Percentiles rank a stretch among this genome's conserved stretches.
Conservation (phyloP, 2,113 vertebrate species). For the Rhineura floridana region DNA sequence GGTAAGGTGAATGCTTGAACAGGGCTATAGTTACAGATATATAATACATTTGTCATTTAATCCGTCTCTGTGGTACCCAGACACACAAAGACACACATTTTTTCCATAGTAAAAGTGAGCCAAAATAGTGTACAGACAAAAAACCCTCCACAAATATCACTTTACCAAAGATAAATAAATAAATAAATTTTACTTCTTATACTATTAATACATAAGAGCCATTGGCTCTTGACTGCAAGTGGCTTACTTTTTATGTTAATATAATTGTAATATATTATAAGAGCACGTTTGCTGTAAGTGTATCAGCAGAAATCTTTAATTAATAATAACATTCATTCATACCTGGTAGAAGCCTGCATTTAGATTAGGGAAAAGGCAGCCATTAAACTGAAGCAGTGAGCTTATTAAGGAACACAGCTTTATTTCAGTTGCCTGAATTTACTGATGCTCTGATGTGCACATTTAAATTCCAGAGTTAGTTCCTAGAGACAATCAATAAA, state of each 20-base stretch:
- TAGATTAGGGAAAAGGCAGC: slow-evolving; percentile 51
- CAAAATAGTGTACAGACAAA: not conserved
- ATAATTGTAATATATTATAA: slow-evolving; percentile 57
- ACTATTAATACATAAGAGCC: slow-evolving; percentile 37
- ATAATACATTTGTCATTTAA: slow-evolving; percentile 4
- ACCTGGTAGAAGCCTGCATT: slow-evolving; percentile 42
- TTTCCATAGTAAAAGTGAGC: not conserved
- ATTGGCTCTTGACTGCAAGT: slow-evolving; percentile 31
- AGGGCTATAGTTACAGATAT: not conserved
- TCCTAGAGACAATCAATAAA: not conserved
- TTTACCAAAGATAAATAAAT: slow-evolving; percentile 29
- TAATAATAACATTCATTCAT: slow-evolving; percentile 50
- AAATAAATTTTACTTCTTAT: not conserved
- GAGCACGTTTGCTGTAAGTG: slow-evolving; percentile 43
- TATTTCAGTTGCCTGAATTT: slow-evolving; percentile 53
- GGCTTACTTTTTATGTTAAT: slow-evolving; percentile 43
- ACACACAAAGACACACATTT: not conserved
- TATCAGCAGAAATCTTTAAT: slow-evolving; percentile 45
- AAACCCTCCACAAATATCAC: not conserved
- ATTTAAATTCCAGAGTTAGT: not conserved
- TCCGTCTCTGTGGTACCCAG: not conserved
- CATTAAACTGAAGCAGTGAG: slow-evolving; percentile 47
- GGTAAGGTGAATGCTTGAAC: no score
- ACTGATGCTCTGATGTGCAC: slow-evolving; percentile 15
- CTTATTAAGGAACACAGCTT: slow-evolving; percentile 51